phyloP scores from a whole-genome alignment of 1,140 invertebrate genomes.

The Lepidotrigona ventralis region DNA sequence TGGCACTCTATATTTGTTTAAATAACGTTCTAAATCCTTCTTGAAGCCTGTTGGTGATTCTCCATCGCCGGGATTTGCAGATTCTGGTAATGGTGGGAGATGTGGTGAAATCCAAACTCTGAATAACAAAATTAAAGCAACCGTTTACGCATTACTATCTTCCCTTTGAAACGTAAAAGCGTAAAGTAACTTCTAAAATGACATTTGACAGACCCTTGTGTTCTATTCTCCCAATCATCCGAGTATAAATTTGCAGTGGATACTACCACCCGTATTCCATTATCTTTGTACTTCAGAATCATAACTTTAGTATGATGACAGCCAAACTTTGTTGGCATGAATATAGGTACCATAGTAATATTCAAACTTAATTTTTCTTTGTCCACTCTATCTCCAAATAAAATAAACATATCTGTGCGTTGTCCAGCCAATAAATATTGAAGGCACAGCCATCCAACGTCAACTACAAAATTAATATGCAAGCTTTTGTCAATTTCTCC shows the following conservation, averaged over 20 bases:
- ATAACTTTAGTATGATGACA: constrained; percentile 97
- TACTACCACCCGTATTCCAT: constrained; percentile 90
- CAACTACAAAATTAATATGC: constrained; percentile 96
- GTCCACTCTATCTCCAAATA: constrained; percentile 88
- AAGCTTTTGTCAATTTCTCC: constrained; percentile 87
- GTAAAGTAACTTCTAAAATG: constrained; percentile 9
- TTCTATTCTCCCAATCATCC: constrained; percentile 96
- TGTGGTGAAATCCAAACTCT: constrained; percentile 91
- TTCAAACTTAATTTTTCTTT: constrained; percentile 81
- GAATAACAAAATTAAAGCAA: constrained; percentile 43
- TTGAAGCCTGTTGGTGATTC: constrained; percentile 94
- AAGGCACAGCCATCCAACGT: constrained; percentile 91
- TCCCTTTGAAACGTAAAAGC: background rate
- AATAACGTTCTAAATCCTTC: constrained; percentile 90
- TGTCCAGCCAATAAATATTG: constrained; percentile 89
- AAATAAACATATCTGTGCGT: constrained; percentile 82
- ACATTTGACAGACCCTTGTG: constrained; percentile 87
- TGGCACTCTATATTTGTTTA: constrained; percentile 86
- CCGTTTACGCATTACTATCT: background rate
- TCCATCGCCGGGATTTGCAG: constrained; percentile 82
- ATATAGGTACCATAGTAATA: constrained; percentile 85
- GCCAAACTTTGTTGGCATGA: constrained; percentile 90
- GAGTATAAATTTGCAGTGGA: constrained; percentile 95
- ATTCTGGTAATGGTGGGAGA: constrained; percentile 83
- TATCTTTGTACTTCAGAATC: constrained; percentile 90